Base-by-base conservation (phyloP, 2,113 vertebrate genomes). In the Sceloporus tristichus region DNA sequence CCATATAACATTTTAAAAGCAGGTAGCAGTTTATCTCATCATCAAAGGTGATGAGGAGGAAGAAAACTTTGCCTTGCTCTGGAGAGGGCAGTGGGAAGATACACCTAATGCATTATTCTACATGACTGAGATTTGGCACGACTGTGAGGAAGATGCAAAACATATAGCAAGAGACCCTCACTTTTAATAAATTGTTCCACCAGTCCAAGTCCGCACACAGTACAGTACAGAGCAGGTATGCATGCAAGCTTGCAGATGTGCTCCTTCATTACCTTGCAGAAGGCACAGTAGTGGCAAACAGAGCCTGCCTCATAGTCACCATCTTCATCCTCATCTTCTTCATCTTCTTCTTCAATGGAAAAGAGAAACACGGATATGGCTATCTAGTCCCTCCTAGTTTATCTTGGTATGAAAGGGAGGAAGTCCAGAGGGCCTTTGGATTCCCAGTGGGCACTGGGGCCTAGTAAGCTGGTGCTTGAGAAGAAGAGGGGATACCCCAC, bases 241-340 rank as follows among this genome's bases (percentile, higher is more conserved):
- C 68, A 71, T 71, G 29, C 48, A 66, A 48, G 48, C 19, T 23
- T 68, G 62, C 40, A 66, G 27, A 71, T 48, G 6, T 59, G 68
- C 76, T 34, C 80, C 38, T 76, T 82, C 8, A 7, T 86, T 96
- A 98, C 98, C 96, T 98, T 96, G 94, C 98, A 98, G 96, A 98
- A 98, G 92, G 96, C 94, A 91, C 98, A 98, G 85, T 97, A 97
- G 70, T 96, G 90, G 91, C 98, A 98, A 74, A 98, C 54, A 42
- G 98, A 98, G 82, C 98, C 98, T 34, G 96, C 95, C 85, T 98
- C 96, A 94, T 98, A 98, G 14, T 89, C 85, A 0, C 96, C 92
- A 10, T 91, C 84, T 3, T 56, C 79, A 34, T 88, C 82, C 3
- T 88, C 66, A 0, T 77, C 82, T 40, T 42, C 91, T 9, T 88